These are phyloP conservation scores for Parazoanthus swiftii DNA, from an alignment of 92 coral and sea anemone genomes.

Conservation along the genomic window DNA sequence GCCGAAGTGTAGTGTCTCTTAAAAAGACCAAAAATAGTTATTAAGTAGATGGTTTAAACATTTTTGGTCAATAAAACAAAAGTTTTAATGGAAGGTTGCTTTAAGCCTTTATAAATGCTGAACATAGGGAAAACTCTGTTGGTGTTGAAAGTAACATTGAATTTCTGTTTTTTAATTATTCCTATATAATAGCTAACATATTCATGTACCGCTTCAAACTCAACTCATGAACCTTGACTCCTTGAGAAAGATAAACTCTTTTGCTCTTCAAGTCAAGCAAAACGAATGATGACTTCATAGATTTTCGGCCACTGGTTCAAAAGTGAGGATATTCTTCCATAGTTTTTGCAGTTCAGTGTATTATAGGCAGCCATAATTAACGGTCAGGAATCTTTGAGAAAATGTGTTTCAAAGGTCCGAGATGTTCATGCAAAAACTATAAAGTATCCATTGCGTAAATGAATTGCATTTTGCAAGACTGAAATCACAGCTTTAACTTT, in stretches of 20 bases:
- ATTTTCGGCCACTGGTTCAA: neutral
- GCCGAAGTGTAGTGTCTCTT: slow-evolving; percentile 6
- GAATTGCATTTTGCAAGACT: neutral
- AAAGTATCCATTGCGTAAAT: neutral
- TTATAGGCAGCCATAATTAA: no score
- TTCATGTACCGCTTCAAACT: neutral
- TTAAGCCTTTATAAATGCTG: no score
- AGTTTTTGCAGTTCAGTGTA: neutral
- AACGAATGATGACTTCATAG: no score
- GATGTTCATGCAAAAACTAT: neutral
- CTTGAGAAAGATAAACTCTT: neutral
- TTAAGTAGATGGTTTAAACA: neutral
- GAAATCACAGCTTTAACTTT: no score
- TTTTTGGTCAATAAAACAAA: neutral
- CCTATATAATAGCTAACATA: neutral
- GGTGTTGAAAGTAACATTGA: neutral
- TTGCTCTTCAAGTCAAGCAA: neutral
- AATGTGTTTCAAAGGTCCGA: neutral
- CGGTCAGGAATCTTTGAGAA: neutral
- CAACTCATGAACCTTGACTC: neutral
- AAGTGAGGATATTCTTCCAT: neutral
- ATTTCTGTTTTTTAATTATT: neutral
- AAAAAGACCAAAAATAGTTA: neutral
- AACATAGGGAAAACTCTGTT: neutral
- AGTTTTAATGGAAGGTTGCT: neutral